Evolutionary conservation across 2,113 vertebrate genomes (phyloP).

Genomic region (Oophaga pumilio): DNA sequence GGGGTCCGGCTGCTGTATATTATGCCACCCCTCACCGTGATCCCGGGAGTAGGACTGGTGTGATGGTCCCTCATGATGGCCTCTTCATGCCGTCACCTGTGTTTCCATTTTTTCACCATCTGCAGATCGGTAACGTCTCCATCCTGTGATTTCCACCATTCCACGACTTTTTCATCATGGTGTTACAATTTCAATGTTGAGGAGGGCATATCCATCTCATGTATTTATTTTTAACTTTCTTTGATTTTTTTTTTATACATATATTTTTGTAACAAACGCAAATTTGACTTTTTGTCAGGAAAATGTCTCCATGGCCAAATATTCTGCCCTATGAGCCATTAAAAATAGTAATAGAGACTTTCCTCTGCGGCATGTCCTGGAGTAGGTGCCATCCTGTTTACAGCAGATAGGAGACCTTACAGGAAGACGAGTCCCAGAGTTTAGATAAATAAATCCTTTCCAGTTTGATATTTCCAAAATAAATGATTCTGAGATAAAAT

Average conservation of each 20-base stretch:
- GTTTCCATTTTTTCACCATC: too few relatives aligned
- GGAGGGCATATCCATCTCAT: too few relatives aligned
- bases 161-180: too few relatives aligned
- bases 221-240: too few relatives aligned
- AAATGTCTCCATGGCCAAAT: neutral
- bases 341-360: neutral
- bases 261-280: neutral
- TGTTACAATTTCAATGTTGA: too few relatives aligned
- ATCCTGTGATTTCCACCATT: too few relatives aligned
- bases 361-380: conserved; percentile 60
- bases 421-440: conserved; percentile 62
- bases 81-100: too few relatives aligned
- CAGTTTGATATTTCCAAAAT: conserved; percentile 67
- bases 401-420: conserved; percentile 52
- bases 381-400: conserved; percentile 64
- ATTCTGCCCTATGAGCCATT: neutral
- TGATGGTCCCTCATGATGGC: too few relatives aligned
- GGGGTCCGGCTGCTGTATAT: too few relatives aligned
- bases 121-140: too few relatives aligned
- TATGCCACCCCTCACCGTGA: too few relatives aligned
- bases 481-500: conserved; percentile 63
- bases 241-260: neutral
- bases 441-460: conserved; percentile 63
- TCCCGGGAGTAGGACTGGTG: too few relatives aligned
- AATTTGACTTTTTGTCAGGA: neutral